These are phyloP conservation scores for Rhynchomys soricoides DNA, from an alignment of 2,113 vertebrate species.

Conservation along the genomic window DNA sequence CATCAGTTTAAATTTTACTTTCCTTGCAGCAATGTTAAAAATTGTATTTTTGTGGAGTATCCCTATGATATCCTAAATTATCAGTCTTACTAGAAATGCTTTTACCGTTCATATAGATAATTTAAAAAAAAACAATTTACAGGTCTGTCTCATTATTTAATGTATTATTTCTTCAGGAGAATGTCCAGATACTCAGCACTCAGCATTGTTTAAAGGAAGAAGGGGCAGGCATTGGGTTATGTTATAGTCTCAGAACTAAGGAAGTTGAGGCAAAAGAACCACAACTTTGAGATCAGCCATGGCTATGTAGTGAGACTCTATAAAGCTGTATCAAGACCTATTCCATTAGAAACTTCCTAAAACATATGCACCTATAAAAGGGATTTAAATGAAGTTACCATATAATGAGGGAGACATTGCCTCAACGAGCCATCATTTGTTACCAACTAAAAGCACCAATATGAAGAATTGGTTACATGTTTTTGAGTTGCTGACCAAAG, in stretches of 20 bases:
- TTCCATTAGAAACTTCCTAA: background rate
- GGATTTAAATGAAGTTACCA: background rate
- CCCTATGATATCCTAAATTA: background rate
- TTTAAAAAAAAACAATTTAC: background rate
- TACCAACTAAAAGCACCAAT: background rate
- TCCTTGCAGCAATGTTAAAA: conserved; percentile 4
- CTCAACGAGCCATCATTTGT: background rate
- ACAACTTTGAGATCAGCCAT: background rate
- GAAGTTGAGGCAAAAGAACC: background rate
- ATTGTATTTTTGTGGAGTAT: background rate
- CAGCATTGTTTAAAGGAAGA: conserved; percentile 18
- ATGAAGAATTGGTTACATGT: background rate
- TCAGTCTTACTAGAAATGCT: background rate
- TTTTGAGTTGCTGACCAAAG: background rate
- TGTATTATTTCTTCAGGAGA: background rate
- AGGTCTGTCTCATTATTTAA: background rate
- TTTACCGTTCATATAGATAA: background rate
- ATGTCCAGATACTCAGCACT: background rate
- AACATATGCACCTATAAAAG: background rate
- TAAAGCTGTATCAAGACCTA: background rate
- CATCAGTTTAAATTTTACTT: background rate
- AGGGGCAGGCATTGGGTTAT: background rate
- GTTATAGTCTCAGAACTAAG: background rate
- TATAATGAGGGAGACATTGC: background rate
- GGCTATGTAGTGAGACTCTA: background rate